Percentiles rank a stretch among this genome's conserved stretches.
These are phyloP conservation scores for Amyelois transitella DNA, from an alignment of 1,140 invertebrate species.

Conservation along the genomic window DNA sequence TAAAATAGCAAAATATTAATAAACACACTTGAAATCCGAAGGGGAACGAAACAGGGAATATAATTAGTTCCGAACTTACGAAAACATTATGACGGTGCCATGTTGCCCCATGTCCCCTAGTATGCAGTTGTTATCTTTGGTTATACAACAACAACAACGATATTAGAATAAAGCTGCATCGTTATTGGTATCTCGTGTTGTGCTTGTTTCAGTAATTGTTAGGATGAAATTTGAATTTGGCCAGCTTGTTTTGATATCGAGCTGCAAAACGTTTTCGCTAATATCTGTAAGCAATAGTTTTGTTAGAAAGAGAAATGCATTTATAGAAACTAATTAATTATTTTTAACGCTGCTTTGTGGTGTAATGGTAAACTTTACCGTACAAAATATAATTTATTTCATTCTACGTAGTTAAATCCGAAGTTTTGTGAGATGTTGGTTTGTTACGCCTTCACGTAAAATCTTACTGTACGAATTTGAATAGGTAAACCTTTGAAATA, in stretches of 20 bases:
- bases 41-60: not conserved
- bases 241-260: not conserved
- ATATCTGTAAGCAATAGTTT: too few species aligned
- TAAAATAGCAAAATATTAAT: not conserved
- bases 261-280: too few species aligned
- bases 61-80: not conserved
- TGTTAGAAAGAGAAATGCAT: too few species aligned
- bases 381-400: too few species aligned
- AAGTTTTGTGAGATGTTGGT: too few species aligned
- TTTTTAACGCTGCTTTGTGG: too few species aligned
- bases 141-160: constrained; percentile 23
- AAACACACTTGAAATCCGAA: not conserved
- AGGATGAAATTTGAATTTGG: not conserved
- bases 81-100: constrained; percentile 11
- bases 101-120: constrained; percentile 7
- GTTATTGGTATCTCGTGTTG: not conserved
- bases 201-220: not conserved
- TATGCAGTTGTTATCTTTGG: constrained; percentile 13
- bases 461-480: too few species aligned
- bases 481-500: too few species aligned
- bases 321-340: too few species aligned
- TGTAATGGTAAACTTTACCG: too few species aligned
- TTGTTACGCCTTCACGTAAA: too few species aligned
- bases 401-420: too few species aligned
- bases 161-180: constrained; percentile 25